A percentile compares a stretch with the other conserved stretches of the same genome.
Conservation (phyloP, 2,113 vertebrate species). For the Callionymus lyra region DNA sequence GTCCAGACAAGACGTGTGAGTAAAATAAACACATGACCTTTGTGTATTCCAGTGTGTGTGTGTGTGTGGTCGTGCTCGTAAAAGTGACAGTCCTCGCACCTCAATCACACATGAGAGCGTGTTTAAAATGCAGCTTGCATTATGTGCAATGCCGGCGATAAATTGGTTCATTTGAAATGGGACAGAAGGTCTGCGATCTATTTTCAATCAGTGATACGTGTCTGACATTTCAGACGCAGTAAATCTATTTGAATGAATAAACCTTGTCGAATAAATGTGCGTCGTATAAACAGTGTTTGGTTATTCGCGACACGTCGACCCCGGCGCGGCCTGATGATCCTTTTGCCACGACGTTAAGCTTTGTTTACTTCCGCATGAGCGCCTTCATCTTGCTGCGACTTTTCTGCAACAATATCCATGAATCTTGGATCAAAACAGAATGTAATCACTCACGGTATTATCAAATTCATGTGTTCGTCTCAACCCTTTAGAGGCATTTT, state of each 20-base stretch:
- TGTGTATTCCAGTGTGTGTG: constrained; percentile 2
- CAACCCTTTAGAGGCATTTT: too few relatives aligned
- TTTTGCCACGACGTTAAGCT: too few relatives aligned
- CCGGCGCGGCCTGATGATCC: too few relatives aligned
- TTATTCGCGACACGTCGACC: constrained; percentile 1
- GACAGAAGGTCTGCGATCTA: constrained; percentile 14
- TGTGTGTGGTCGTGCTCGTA: background rate
- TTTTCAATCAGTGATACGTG: constrained; percentile 34
- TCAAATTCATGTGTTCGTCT: too few relatives aligned
- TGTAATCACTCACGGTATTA: too few relatives aligned
- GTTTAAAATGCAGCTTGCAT: constrained; percentile 44
- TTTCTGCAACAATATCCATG: constrained; percentile 1
- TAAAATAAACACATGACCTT: constrained; percentile 13
- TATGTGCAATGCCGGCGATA: constrained; percentile 27
- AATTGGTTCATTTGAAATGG: constrained; percentile 40
- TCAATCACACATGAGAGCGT: constrained; percentile 15
- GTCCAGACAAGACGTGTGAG: constrained; percentile 19
- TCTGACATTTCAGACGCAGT: constrained; percentile 18
- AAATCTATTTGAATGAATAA: constrained; percentile 34
- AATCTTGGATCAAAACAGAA: too few relatives aligned
- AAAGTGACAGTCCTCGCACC: constrained; percentile 21
- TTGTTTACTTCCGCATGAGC: constrained; percentile 5
- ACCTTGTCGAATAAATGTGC: constrained; percentile 17
- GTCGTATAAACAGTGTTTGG: constrained; percentile 10
- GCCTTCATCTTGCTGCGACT: constrained; percentile 11